phyloP scores from a whole-genome alignment of 2,888 invertebrate species.

The Micropterix aruncella region DNA sequence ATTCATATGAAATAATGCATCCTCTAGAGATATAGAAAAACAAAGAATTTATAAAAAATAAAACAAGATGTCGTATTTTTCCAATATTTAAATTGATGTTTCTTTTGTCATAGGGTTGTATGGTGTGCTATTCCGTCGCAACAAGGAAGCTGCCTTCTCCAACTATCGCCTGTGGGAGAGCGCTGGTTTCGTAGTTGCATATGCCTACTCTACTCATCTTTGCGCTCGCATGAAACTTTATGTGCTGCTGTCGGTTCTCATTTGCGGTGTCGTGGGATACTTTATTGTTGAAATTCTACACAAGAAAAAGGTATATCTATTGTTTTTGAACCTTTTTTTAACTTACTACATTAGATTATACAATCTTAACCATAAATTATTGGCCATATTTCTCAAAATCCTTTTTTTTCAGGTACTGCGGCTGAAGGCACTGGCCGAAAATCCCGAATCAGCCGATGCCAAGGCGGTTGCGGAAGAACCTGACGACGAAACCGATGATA shows the following conservation, averaged over 20 bases:
- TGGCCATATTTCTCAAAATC: conserved; percentile 2
- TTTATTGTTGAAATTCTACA: conserved; percentile 69
- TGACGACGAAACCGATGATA: conserved; percentile 76
- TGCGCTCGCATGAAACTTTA: conserved; percentile 79
- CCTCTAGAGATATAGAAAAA: neutral
- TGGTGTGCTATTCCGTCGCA: conserved; percentile 72
- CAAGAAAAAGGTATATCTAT: conserved; percentile 70
- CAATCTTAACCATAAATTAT: too few relatives aligned
- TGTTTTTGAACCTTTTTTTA: too few relatives aligned
- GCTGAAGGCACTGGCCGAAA: conserved; percentile 58
- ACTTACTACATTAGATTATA: too few relatives aligned
- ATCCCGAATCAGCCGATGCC: conserved; percentile 44
- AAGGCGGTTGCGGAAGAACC: conserved; percentile 55
- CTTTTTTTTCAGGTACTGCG: conserved; percentile 38
- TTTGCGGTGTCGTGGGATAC: conserved; percentile 64
- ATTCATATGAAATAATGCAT: neutral
- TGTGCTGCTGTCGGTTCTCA: conserved; percentile 64
- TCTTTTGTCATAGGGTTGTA: conserved; percentile 55
- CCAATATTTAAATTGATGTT: too few relatives aligned
- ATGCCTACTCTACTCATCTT: conserved; percentile 76
- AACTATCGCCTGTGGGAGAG: conserved; percentile 87
- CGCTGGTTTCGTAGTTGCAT: conserved; percentile 79
- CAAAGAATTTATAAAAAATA: neutral
- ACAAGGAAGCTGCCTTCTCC: conserved; percentile 86
- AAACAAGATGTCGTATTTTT: neutral